These are phyloP conservation scores for Melanotaenia boesemani DNA, from an alignment of 2,797 vertebrate species.

Conservation along the genomic window DNA sequence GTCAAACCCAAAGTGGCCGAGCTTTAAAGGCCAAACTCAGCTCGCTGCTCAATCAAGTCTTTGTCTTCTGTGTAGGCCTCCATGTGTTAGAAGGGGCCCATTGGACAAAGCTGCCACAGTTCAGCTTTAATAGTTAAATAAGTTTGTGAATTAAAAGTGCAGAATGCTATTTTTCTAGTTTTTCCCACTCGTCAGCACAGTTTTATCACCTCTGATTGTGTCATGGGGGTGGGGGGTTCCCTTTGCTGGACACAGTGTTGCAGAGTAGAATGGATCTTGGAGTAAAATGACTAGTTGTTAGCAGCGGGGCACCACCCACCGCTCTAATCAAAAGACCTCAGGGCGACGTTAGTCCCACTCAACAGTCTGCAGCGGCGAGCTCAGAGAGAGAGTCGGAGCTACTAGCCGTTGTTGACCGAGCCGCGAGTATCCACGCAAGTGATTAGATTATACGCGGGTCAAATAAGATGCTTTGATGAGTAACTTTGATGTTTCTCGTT, in stretches of 20 bases:
- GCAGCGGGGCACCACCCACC: constrained; percentile 53
- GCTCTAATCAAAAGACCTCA: constrained; percentile 71
- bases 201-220: constrained; percentile 53
- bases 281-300: constrained; percentile 63
- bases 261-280: constrained; percentile 41
- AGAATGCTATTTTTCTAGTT: constrained; percentile 72
- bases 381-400: constrained; percentile 62
- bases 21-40: constrained; percentile 73
- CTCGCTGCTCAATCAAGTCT: constrained; percentile 83
- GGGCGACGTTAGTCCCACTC: constrained; percentile 40
- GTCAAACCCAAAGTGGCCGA: constrained; percentile 72
- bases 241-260: constrained; percentile 54
- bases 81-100: constrained; percentile 70
- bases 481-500: constrained; percentile 76
- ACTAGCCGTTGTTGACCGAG: constrained; percentile 48
- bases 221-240: constrained; percentile 51
- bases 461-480: constrained; percentile 76
- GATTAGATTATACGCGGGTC: constrained; percentile 80
- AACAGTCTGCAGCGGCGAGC: constrained; percentile 47
- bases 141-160: constrained; percentile 78
- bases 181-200: constrained; percentile 44
- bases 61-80: constrained; percentile 80
- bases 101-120: constrained; percentile 84
- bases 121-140: constrained; percentile 77
- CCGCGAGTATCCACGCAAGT: constrained; percentile 68